Percentiles rank a stretch among this genome's conserved stretches.
phyloP scores from a whole-genome alignment of 2,797 vertebrate genomes.

The Distichodus sexfasciatus region DNA sequence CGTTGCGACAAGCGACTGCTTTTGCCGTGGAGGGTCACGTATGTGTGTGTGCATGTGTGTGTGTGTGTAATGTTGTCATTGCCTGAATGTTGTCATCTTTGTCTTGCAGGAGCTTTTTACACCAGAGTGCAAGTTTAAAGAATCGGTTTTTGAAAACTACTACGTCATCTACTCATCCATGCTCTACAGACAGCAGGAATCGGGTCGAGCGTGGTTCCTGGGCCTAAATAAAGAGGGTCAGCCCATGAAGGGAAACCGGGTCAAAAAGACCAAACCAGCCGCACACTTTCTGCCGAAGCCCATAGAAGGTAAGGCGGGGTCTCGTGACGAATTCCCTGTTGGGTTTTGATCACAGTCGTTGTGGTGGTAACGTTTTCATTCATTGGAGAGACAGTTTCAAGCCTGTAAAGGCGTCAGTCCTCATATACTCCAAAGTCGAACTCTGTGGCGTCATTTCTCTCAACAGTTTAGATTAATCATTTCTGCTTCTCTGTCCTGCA shows the following conservation, averaged over 20 bases:
- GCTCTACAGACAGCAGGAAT: constrained; percentile 87
- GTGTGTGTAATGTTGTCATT: no score
- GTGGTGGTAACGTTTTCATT: no score
- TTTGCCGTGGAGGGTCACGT: no score
- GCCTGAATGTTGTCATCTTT: constrained; percentile 45
- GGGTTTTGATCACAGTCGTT: no score
- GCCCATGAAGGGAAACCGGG: constrained; percentile 86
- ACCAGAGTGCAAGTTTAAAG: constrained; percentile 88
- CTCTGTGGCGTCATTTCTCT: no score
- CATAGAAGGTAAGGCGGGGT: constrained; percentile 79
- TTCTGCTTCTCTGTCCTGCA: constrained; percentile 48
- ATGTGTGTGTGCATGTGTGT: no score
- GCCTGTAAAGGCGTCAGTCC: no score
- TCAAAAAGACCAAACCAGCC: constrained; percentile 90
- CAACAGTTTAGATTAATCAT: no score
- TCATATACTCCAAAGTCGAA: no score
- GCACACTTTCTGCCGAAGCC: constrained; percentile 88
- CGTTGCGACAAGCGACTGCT: no score
- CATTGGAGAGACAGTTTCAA: no score
- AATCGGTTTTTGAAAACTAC: constrained; percentile 87
- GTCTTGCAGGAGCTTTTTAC: constrained; percentile 83
- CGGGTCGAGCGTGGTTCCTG: constrained; percentile 85
- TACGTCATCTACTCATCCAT: constrained; percentile 88
- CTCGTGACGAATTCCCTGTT: no score
- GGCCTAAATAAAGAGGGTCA: constrained; percentile 86